Evolutionary conservation across 2,113 vertebrate species (phyloP).

Genomic region (Physeter macrocephalus): DNA sequence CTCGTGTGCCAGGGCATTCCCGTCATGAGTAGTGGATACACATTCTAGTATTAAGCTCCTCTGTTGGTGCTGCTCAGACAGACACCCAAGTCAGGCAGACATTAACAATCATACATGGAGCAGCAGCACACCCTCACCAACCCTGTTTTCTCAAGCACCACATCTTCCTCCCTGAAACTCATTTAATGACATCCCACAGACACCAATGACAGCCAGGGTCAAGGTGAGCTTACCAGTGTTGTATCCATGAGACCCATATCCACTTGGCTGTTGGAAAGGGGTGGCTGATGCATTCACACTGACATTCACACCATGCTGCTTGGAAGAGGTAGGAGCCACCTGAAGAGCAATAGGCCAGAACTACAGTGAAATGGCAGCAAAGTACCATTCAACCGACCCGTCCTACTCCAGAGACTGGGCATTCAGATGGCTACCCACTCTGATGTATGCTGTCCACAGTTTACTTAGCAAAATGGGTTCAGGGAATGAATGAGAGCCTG

Average conservation of each 20-base stretch:
- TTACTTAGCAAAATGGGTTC: neutral
- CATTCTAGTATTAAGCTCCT: neutral
- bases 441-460: neutral
- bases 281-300: conserved; percentile 95
- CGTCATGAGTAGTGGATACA: neutral
- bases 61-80: neutral
- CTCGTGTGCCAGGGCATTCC: neutral
- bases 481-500: neutral
- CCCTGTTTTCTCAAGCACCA: neutral
- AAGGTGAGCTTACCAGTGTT: conserved; percentile 88
- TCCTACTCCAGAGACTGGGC: neutral
- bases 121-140: neutral
- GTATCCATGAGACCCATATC: conserved; percentile 96
- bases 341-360: conserved; percentile 62
- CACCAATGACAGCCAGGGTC: neutral
- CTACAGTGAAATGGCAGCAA: neutral
- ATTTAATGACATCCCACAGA: neutral
- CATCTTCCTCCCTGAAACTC: neutral
- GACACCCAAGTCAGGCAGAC: neutral
- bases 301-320: conserved; percentile 98
- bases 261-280: conserved; percentile 96
- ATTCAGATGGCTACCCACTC: neutral
- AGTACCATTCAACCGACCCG: neutral
- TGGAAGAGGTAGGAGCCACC: conserved; percentile 98
- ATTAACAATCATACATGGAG: neutral